These are phyloP conservation scores for Xanthia togata DNA, from an alignment of 2,888 invertebrate genomes.

Conservation along the genomic window DNA sequence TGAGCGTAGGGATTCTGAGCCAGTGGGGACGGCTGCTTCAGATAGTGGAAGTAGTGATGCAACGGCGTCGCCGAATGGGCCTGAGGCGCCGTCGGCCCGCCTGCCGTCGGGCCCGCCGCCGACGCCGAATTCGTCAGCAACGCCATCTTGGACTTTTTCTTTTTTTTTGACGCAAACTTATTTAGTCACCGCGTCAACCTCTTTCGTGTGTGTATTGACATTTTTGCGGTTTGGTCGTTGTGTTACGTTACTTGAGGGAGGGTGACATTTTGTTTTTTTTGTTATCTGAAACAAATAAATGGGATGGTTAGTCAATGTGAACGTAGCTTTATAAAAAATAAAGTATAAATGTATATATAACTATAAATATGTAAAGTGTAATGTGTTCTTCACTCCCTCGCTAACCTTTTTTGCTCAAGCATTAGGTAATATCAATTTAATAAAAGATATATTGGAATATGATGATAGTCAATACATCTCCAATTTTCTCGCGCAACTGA, in stretches of 20 bases:
- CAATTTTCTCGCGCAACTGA: constrained; percentile 65
- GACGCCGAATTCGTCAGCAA: constrained; percentile 86
- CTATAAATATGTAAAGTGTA: too few species aligned
- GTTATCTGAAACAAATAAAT: constrained; percentile 58
- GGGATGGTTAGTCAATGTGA: constrained; percentile 15
- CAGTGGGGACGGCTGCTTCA: constrained; percentile 89
- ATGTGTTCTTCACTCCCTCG: background rate
- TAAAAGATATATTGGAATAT: constrained; percentile 58
- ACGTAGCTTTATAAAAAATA: too few species aligned
- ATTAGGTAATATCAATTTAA: constrained; percentile 33
- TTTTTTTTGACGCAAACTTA: constrained; percentile 64
- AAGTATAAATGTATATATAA: background rate
- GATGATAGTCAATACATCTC: constrained; percentile 63
- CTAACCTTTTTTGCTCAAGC: constrained; percentile 19
- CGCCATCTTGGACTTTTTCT: constrained; percentile 79
- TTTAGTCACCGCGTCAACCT: constrained; percentile 85
- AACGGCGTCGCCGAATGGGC: constrained; percentile 89
- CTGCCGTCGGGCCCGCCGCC: constrained; percentile 81
- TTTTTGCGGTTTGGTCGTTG: constrained; percentile 69
- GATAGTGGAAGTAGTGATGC: constrained; percentile 90
- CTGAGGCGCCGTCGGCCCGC: constrained; percentile 83
- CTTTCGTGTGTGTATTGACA: constrained; percentile 80
- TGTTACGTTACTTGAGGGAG: constrained; percentile 50
- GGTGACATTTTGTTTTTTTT: constrained; percentile 57
- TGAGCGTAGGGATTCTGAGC: constrained; percentile 88